phyloP scores from a whole-genome alignment of 2,888 invertebrate species.

The Trachelus stipa region DNA sequence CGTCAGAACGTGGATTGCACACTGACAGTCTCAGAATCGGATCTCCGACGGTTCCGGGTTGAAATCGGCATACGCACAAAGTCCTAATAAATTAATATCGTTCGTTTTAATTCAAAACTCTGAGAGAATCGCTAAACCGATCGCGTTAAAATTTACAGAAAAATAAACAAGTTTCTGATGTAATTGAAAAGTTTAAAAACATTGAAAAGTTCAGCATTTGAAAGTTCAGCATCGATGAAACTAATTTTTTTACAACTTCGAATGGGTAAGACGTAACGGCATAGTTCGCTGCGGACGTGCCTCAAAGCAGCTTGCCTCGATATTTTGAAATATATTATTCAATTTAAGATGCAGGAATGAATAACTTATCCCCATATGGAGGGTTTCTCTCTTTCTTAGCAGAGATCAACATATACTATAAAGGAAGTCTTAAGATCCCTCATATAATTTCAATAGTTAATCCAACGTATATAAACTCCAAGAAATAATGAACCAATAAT shows the following conservation, averaged over 20 bases:
- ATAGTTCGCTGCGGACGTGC: too few species aligned
- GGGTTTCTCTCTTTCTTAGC: not conserved
- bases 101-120: too few species aligned
- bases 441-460: not conserved
- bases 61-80: too few species aligned
- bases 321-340: not conserved
- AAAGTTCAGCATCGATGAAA: not conserved
- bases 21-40: too few species aligned
- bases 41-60: too few species aligned
- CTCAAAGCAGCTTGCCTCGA: not conserved
- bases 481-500: not conserved
- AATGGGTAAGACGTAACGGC: too few species aligned
- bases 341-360: not conserved
- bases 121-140: not conserved
- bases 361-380: not conserved
- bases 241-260: too few species aligned
- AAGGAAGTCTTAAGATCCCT: not conserved
- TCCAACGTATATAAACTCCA: not conserved
- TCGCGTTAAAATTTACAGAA: not conserved
- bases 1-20: too few species aligned
- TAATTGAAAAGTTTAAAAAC: not conserved
- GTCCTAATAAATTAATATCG: too few species aligned
- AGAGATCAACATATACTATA: not conserved
- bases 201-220: not conserved
- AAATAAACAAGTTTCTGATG: not conserved